Percentiles rank a stretch among this genome's conserved stretches.
Evolutionary conservation across 2,113 vertebrate species (phyloP).

Genomic region (Gymnogyps californianus): DNA sequence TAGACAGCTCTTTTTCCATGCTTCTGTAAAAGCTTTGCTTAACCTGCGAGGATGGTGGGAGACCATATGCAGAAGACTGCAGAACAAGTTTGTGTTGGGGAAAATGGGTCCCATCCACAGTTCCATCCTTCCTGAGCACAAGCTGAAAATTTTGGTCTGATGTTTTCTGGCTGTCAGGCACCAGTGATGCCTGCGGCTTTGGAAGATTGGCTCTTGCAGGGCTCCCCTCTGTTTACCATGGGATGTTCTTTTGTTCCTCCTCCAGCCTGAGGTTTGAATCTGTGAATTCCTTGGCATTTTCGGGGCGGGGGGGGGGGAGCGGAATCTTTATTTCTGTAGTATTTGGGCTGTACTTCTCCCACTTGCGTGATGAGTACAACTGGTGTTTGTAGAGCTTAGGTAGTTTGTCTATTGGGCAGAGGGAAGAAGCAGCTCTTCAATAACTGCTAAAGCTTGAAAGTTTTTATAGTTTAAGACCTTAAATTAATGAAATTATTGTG

Average conservation of each 20-base stretch:
- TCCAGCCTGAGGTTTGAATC: neutral
- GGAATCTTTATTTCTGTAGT: neutral
- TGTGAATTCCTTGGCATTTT: neutral
- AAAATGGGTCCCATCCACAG: neutral
- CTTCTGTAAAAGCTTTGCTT: neutral
- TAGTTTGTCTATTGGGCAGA: neutral
- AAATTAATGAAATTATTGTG: neutral
- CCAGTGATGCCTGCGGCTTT: fast-evolving
- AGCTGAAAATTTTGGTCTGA: neutral
- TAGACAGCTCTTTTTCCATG: neutral
- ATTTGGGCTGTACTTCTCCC: neutral
- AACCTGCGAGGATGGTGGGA: neutral
- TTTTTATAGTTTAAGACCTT: neutral
- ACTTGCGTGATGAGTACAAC: neutral
- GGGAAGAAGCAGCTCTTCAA: neutral
- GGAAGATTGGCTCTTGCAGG: neutral
- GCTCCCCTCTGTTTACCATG: neutral
- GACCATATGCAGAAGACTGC: neutral
- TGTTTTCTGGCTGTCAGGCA: fast-evolving
- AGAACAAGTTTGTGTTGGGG: neutral
- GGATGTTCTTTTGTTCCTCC: neutral
- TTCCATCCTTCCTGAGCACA: neutral
- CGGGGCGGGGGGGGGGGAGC: fast-evolving
- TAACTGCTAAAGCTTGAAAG: neutral
- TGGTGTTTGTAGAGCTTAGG: neutral